Base-by-base conservation (phyloP, 2,888 invertebrate species). In the Neoaliturus tenellus region DNA sequence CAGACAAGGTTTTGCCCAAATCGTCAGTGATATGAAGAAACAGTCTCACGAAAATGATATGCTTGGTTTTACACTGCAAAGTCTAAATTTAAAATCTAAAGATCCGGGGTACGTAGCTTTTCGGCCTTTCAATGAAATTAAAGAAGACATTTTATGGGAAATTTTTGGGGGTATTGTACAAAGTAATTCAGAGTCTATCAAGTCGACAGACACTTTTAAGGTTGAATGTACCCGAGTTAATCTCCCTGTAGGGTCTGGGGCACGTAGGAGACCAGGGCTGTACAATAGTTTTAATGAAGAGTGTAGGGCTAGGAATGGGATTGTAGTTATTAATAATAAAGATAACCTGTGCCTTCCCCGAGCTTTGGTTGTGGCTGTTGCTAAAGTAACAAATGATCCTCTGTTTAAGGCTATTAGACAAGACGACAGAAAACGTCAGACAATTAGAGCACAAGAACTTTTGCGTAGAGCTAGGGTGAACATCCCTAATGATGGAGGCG, bases 281-380 rank as follows among this genome's bases (percentile, higher is more conserved):
- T n/a, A n/a, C n/a, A n/a, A n/a, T n/a, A n/a, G n/a, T n/a, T n/a
- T n/a, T n/a, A n/a, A n/a, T n/a, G n/a, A n/a, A n/a, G n/a, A n/a
- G n/a, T n/a, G n/a, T n/a, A n/a, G n/a, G n/a, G n/a, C n/a, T n/a
- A n/a, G n/a, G n/a, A n/a, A n/a, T n/a, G 83, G 85, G 23, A 84
- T 85, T 25, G 69, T 86, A 14, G 6, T 55, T 3, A 86, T 86
- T 20, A 86, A 86, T 5, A 87, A 87, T 83, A 85, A 55, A 28
- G 87, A 86, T 51, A 85, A 44, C 14, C 62, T 83, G n/a, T n/a
- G n/a, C n/a, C n/a, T n/a, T n/a, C n/a, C n/a, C n/a, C n/a, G n/a
- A n/a, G n/a, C n/a, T n/a, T 5, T 84, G 84, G 86, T 86, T 0
- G 83, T 86, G 0, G 85, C 85, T 0, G 84, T 69, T n/a, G 85